Conservation (phyloP, 1,140 invertebrate species). For the Cotesia chilonis region DNA sequence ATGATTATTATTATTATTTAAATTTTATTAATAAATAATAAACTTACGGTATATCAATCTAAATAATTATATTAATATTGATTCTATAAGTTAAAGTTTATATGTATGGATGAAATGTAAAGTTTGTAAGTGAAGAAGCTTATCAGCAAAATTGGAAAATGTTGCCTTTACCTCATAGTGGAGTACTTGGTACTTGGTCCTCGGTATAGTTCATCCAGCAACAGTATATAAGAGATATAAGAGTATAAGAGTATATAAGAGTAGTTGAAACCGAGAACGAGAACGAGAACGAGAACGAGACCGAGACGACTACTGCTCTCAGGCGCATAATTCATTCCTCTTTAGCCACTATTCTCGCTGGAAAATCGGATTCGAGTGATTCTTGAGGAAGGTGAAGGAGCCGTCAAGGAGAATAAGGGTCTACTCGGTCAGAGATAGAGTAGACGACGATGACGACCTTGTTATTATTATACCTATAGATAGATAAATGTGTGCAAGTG, state of each 20-base stretch:
- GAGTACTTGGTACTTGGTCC: constrained; percentile 23
- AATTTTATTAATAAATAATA: constrained; percentile 17
- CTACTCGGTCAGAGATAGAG: constrained; percentile 11
- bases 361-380: constrained; percentile 58
- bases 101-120: background rate
- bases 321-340: constrained; percentile 42
- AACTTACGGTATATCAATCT: background rate
- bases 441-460: background rate
- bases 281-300: background rate
- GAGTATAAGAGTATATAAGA: too few species aligned
- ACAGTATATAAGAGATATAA: constrained; percentile 33
- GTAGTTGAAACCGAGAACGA: too few species aligned
- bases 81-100: too few species aligned
- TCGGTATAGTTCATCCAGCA: constrained; percentile 26
- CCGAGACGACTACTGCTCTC: constrained; percentile 25
- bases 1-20: constrained; percentile 11
- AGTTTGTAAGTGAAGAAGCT: constrained; percentile 8
- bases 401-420: constrained; percentile 4
- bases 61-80: too few species aligned
- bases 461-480: too few species aligned
- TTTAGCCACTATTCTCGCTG: constrained; percentile 42
- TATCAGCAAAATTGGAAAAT: constrained; percentile 42
- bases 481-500: too few species aligned
- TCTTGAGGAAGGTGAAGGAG: constrained; percentile 45
- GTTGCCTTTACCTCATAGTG: constrained; percentile 29